Conservation (phyloP, 2,797 vertebrate species). For the Varecia variegata region DNA sequence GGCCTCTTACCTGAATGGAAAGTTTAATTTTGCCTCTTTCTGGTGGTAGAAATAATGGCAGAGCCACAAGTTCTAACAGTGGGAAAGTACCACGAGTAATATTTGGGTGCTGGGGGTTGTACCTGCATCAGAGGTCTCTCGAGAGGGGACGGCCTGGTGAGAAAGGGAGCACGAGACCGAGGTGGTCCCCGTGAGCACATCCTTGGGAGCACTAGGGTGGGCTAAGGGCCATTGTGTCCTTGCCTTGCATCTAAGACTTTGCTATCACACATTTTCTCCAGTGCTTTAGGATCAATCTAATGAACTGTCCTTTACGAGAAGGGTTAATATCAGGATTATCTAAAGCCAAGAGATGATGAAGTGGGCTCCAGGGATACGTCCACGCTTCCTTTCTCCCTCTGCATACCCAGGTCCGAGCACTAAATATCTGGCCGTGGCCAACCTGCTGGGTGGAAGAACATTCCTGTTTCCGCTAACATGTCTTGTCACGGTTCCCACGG, state of each 20-base stretch:
- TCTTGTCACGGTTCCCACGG: background rate
- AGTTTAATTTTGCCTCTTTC: background rate
- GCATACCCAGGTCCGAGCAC: background rate
- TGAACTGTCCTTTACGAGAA: background rate
- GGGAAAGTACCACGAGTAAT: background rate
- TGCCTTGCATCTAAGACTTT: background rate
- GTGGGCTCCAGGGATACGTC: fast-evolving
- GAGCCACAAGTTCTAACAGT: background rate
- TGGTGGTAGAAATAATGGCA: background rate
- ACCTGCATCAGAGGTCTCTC: background rate
- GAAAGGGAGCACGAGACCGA: background rate
- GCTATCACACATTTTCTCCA: background rate
- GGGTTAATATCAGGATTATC: background rate
- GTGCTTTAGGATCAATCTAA: background rate
- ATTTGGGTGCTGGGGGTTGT: background rate
- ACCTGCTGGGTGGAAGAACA: background rate
- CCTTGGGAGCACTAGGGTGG: background rate
- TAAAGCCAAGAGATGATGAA: background rate
- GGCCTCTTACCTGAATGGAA: background rate
- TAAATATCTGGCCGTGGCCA: fast-evolving
- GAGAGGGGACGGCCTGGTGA: background rate
- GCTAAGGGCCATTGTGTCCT: background rate
- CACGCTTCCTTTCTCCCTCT: background rate
- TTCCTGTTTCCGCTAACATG: background rate
- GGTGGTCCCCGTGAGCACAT: background rate